phyloP scores from a whole-genome alignment of 2,797 vertebrate species.

The Pangasius macronema region DNA sequence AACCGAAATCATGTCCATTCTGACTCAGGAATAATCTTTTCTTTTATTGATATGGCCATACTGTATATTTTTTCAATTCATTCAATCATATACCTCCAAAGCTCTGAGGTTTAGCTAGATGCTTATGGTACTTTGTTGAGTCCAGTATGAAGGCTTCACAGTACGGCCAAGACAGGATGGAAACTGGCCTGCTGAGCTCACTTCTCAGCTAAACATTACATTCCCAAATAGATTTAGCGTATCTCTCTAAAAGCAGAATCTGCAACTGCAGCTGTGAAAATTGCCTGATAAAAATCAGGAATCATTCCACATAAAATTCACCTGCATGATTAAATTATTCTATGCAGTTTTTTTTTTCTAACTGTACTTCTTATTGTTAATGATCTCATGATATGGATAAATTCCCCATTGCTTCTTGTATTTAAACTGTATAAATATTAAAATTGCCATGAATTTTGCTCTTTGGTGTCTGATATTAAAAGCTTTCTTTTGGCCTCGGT shows the following conservation, averaged over 20 bases:
- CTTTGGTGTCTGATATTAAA: background rate
- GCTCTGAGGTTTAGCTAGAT: background rate
- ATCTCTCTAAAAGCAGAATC: background rate
- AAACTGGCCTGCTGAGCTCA: background rate
- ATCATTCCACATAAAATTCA: background rate
- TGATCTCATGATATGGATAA: background rate
- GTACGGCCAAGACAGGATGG: background rate
- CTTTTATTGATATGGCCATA: background rate
- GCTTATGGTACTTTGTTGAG: background rate
- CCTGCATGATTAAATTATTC: background rate
- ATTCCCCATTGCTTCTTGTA: background rate
- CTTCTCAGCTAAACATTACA: background rate
- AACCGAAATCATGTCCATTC: background rate
- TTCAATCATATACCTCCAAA: background rate
- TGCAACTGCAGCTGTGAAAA: background rate
- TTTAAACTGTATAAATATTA: no score
- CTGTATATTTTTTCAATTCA: background rate
- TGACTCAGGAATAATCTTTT: no score
- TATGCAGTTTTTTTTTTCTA: background rate
- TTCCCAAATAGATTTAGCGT: background rate
- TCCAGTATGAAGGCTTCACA: background rate
- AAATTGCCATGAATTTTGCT: background rate
- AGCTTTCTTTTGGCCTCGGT: conserved; percentile 25
- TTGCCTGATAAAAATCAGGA: background rate
- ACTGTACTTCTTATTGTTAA: background rate